These are phyloP conservation scores for Squalus acanthias DNA, from an alignment of 2,797 vertebrate species.

Conservation along the genomic window DNA sequence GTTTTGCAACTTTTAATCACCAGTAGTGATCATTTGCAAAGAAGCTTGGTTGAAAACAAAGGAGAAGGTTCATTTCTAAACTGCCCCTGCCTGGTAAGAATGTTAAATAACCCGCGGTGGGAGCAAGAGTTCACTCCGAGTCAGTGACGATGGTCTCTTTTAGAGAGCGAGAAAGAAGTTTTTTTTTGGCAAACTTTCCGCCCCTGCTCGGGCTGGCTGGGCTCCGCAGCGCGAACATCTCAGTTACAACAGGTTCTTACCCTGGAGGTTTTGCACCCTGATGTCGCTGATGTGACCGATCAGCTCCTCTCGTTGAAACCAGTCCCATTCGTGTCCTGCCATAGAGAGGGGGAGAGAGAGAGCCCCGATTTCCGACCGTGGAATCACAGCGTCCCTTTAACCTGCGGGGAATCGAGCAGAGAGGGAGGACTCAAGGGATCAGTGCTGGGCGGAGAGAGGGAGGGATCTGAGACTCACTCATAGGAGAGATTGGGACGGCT, in stretches of 20 bases:
- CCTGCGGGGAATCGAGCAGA: not conserved
- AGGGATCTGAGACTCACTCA: not conserved
- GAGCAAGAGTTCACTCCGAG: not conserved
- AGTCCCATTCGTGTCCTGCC: slow-evolving; percentile 84
- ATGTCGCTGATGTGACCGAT: slow-evolving; percentile 96
- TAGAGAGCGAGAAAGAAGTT: not conserved
- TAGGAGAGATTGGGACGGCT: not conserved
- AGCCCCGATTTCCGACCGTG: not conserved
- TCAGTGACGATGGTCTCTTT: not conserved
- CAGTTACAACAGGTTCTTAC: slow-evolving; percentile 53
- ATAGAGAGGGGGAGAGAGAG: slow-evolving; percentile 54
- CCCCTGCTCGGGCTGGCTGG: too few relatives aligned
- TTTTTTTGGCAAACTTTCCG: not conserved
- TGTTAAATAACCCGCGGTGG: not conserved
- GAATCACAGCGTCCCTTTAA: not conserved
- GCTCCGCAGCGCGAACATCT: not conserved
- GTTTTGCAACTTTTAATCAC: not conserved
- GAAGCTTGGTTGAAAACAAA: not conserved
- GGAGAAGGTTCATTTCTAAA: not conserved
- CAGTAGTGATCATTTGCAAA: not conserved
- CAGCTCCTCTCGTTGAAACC: slow-evolving; percentile 91
- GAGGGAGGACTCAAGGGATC: not conserved
- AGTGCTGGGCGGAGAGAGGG: not conserved
- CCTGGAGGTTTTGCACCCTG: slow-evolving; percentile 92
- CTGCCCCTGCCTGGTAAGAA: not conserved